A percentile compares a stretch with the other conserved stretches of the same genome.
Evolutionary conservation across 1,140 invertebrate species (phyloP).

Genomic region (Bactericera cockerelli): DNA sequence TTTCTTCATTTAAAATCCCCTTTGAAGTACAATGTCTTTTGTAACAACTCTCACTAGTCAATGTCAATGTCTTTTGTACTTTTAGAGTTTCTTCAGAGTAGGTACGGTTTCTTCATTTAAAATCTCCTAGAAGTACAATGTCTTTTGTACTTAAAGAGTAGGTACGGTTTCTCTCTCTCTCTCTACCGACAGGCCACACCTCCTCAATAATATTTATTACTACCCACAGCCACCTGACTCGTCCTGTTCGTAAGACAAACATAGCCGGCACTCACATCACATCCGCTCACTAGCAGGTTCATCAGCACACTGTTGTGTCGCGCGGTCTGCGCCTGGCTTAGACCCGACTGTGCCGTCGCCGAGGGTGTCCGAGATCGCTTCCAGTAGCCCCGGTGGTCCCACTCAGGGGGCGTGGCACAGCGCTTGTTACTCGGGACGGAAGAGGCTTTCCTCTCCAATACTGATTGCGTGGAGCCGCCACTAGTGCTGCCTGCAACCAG

Average conservation of each 20-base stretch:
- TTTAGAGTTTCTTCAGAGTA: no score
- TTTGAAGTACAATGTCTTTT: no score
- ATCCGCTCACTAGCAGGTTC: conserved; percentile 80
- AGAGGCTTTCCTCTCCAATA: neutral
- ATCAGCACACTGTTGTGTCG: conserved; percentile 52
- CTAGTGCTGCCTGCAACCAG: neutral
- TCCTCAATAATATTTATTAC: no score
- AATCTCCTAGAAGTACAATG: no score
- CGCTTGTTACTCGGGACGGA: neutral
- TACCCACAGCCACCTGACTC: neutral
- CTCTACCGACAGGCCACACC: no score
- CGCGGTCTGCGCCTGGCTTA: neutral
- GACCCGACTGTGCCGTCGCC: neutral
- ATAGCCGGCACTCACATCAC: conserved; percentile 79
- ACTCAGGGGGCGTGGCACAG: neutral
- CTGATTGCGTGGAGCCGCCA: neutral
- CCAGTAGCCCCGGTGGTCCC: conserved; percentile 8
- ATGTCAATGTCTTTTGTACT: no score
- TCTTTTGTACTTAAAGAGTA: no score
- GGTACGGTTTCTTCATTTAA: no score
- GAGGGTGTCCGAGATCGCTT: neutral
- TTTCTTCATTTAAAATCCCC: no score
- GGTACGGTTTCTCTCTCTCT: no score
- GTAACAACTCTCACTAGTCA: no score
- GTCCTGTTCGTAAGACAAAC: conserved; percentile 41